A percentile compares a stretch with the other conserved stretches of the same genome.
These are phyloP conservation scores for Carapus acus DNA, from an alignment of 2,797 vertebrate species.

Conservation along the genomic window DNA sequence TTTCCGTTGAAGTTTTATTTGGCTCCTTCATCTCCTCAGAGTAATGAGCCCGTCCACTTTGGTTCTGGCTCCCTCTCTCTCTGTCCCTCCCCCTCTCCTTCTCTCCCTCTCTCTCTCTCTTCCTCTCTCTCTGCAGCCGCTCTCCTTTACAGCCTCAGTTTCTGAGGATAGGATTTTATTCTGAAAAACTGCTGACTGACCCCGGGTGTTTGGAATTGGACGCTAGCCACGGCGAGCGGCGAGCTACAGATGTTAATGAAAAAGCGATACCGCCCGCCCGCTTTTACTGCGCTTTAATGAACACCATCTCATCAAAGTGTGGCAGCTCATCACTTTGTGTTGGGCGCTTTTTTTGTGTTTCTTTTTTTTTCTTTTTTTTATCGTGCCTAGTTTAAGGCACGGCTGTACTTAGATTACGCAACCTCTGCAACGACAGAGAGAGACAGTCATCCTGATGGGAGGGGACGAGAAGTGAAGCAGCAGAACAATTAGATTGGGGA, in stretches of 20 bases:
- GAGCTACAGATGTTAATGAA: slow-evolving; percentile 21
- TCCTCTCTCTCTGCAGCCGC: no score
- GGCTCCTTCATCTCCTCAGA: slow-evolving; percentile 3
- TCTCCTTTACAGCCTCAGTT: slow-evolving; percentile 25
- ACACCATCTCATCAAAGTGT: slow-evolving; percentile 1
- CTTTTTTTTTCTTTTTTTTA: no score
- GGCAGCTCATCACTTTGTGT: neutral
- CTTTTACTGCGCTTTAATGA: slow-evolving; percentile 17
- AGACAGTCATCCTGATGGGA: slow-evolving; percentile 5
- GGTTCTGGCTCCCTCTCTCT: slow-evolving; percentile 25
- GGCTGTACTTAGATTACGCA: no score
- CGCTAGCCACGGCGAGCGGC: slow-evolving; percentile 16
- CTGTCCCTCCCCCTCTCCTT: no score
- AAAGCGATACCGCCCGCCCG: slow-evolving; percentile 15
- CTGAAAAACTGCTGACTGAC: slow-evolving; percentile 8
- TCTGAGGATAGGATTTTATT: neutral
- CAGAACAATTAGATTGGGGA: slow-evolving; percentile 11
- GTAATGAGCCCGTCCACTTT: slow-evolving; percentile 16
- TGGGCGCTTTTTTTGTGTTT: slow-evolving; percentile 6
- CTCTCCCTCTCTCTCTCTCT: no score
- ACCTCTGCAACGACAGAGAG: neutral
- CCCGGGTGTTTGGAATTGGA: slow-evolving; percentile 13
- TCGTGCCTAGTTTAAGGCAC: no score
- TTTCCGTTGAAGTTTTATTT: neutral
- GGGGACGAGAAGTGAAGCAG: slow-evolving; percentile 9